Evolutionary conservation across 2,113 vertebrate genomes (phyloP), one percentile per base, ranked within the genome.

Genomic region (Cisticola juncidis): DNA sequence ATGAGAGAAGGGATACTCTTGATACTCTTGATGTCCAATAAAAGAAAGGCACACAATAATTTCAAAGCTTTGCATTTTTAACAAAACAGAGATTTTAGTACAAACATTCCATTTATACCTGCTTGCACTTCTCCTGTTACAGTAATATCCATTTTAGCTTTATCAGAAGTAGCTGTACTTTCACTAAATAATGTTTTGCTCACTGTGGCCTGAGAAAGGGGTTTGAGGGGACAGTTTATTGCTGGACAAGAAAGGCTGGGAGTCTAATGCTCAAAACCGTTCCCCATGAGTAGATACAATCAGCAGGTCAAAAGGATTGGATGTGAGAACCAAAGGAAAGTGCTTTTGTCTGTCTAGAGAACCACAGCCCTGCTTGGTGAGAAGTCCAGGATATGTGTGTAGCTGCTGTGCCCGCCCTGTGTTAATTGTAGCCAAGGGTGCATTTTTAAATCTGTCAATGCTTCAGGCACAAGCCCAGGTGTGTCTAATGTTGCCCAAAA

Each of bases 281-380:
- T 53, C n/a, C 45, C 48, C 9, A 5, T 12, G 36, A 56, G 14
- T 14, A 47, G 60, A 35, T 42, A 65, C 69, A 81, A 44, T 21
- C 19, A 73, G 19, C 44, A 66, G 13, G 25, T 71, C 28, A 22
- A 29, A 72, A 73, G 14, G 7, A 7, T 65, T 48, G 28, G 11
- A 38, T 12, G 22, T 36, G 36, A 82, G 24, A 87, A 79, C 9
- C 2, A 2, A 54, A 68, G 35, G 17, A 71, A 76, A 51, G 23
- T 35, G 14, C 2, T 62, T 74, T 50, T 86, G 9, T n/a, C 21
- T 54, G 5, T 36, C 8, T 31, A 26, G 73, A 60, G 45, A 68
- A 15, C 6, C 36, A 19, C 13, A 77, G 0, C 9, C 11, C 6
- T 0, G 0, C 3, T 24, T 54, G 14, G 4, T 64, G n/a, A 62